A percentile compares a stretch with the other conserved stretches of the same genome.
Conservation (phyloP, 2,113 vertebrate species). For the Anolis sagrei region DNA sequence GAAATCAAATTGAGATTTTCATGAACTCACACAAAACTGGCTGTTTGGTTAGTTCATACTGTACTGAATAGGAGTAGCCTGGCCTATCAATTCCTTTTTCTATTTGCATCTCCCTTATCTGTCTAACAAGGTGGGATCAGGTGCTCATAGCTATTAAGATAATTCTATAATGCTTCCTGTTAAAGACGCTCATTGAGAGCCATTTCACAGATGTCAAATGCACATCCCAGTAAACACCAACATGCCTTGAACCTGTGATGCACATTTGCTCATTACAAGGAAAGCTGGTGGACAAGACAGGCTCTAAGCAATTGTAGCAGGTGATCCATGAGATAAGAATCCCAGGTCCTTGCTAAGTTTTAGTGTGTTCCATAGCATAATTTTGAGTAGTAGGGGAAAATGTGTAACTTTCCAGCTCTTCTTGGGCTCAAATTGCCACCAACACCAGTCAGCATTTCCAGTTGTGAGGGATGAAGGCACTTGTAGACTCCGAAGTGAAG, state of each 20-base stretch:
- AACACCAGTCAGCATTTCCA: neutral
- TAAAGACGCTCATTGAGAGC: neutral
- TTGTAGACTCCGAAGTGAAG: neutral
- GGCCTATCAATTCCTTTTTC: neutral
- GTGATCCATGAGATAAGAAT: neutral
- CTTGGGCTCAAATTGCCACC: neutral
- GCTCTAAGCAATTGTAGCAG: neutral
- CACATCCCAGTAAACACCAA: neutral
- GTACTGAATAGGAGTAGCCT: neutral
- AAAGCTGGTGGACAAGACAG: neutral
- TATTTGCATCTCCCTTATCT: neutral
- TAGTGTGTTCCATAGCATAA: neutral
- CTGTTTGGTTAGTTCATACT: neutral
- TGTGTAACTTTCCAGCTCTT: neutral
- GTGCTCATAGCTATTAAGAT: neutral
- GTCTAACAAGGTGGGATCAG: rapidly evolving
- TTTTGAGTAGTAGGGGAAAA: too few species aligned
- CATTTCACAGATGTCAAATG: conserved; percentile 15
- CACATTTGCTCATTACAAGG: neutral
- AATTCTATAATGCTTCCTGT: conserved; percentile 25
- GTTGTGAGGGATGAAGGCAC: neutral
- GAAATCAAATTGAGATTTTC: neutral
- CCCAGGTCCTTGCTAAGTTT: neutral
- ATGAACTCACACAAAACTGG: neutral
- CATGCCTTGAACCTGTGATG: neutral